Evolutionary conservation across 2,113 vertebrate species (phyloP).

Genomic region (Rhinolophus sinicus): DNA sequence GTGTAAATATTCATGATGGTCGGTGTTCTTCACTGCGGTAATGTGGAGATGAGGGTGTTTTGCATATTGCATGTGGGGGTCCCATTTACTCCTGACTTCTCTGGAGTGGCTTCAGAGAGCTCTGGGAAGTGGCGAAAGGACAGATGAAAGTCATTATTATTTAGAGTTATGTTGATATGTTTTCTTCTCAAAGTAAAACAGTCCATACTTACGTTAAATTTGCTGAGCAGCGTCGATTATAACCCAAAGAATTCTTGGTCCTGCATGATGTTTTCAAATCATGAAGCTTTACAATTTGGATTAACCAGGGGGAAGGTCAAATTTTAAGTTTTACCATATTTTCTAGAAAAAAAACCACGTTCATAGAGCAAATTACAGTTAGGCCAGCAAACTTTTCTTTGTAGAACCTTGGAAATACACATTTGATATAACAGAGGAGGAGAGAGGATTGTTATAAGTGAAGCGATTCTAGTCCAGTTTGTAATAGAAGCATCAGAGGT

Average conservation of each 20-base stretch:
- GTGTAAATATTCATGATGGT: conserved; percentile 72
- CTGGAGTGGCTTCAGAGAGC: neutral
- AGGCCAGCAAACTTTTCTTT: conserved; percentile 10
- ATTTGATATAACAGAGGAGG: conserved; percentile 18
- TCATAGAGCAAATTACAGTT: neutral
- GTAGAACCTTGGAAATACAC: conserved; percentile 11
- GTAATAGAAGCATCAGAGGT: neutral
- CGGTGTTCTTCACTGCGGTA: neutral
- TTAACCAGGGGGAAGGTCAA: neutral
- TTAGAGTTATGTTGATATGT: neutral
- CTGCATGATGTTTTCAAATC: conserved; percentile 36
- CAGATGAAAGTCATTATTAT: neutral
- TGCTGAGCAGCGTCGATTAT: conserved; percentile 17
- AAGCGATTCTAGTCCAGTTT: neutral
- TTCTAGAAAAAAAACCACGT: neutral
- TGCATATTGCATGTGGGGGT: neutral
- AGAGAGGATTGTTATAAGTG: neutral
- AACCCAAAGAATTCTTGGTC: conserved; percentile 38
- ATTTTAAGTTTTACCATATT: conserved; percentile 34
- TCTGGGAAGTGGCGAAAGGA: neutral
- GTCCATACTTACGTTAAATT: neutral
- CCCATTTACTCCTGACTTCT: neutral
- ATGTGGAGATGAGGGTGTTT: neutral
- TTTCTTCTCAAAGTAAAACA: conserved; percentile 33
- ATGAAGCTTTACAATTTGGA: conserved; percentile 18